phyloP scores from a whole-genome alignment of 1,140 invertebrate genomes.

The Drosophila tristis region DNA sequence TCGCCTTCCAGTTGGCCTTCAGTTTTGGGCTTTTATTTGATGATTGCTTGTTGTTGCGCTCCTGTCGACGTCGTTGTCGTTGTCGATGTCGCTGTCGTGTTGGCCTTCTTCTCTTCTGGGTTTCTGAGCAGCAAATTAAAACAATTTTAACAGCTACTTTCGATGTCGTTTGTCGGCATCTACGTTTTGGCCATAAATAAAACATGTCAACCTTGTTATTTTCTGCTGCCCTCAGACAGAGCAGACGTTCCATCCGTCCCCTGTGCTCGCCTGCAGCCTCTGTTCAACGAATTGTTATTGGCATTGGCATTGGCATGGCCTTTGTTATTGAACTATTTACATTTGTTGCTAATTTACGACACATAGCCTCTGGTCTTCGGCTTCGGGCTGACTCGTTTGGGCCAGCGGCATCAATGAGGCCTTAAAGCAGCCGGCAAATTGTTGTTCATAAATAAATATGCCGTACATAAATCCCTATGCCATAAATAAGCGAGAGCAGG shows the following conservation, averaged over 20 bases:
- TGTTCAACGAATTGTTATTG: slow-evolving; percentile 53
- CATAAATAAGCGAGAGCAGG: slow-evolving; percentile 64
- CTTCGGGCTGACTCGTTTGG: slow-evolving; percentile 3
- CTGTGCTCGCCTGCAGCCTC: slow-evolving; percentile 37
- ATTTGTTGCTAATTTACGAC: slow-evolving; percentile 82
- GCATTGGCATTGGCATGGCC: slow-evolving; percentile 38
- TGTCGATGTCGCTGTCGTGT: slow-evolving; percentile 18
- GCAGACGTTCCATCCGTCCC: slow-evolving; percentile 25
- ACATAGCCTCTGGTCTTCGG: too few relatives aligned
- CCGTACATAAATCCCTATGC: slow-evolving; percentile 66
- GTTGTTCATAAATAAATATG: slow-evolving; percentile 81
- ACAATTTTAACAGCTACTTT: slow-evolving; percentile 81
- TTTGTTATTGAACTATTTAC: slow-evolving; percentile 83
- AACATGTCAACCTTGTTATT: slow-evolving; percentile 81
- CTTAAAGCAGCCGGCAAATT: slow-evolving; percentile 77
- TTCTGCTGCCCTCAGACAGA: slow-evolving; percentile 55
- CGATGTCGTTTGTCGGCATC: slow-evolving; percentile 66
- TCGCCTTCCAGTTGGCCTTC: slow-evolving; percentile 46
- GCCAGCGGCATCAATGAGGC: slow-evolving; percentile 45
- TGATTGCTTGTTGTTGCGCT: slow-evolving; percentile 47
- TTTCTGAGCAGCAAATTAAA: slow-evolving; percentile 73
- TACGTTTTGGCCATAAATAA: slow-evolving; percentile 79
- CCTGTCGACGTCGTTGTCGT: slow-evolving; percentile 35
- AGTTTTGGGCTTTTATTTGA: slow-evolving; percentile 45
- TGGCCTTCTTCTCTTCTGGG: slow-evolving; percentile 23